Percentiles rank a stretch among this genome's conserved stretches.
Evolutionary conservation across 2,113 vertebrate species (phyloP).

Genomic region (Calidris pygmaea): DNA sequence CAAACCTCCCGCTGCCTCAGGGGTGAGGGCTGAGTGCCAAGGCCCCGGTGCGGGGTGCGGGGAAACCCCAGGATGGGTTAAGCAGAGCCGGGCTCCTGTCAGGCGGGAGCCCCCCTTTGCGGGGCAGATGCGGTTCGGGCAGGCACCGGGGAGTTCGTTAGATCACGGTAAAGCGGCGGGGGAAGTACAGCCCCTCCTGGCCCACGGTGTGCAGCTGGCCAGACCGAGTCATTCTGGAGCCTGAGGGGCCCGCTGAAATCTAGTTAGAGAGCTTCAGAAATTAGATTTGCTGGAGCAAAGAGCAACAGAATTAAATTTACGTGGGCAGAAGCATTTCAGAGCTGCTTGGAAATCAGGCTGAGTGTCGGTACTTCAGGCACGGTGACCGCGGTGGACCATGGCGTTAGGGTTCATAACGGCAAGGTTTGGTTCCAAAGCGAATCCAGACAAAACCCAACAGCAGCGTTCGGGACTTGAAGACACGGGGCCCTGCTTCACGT

Average conservation of each 20-base stretch:
- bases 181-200: neutral
- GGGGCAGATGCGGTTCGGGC: neutral
- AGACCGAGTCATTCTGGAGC: neutral
- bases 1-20: neutral
- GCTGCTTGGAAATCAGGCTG: neutral
- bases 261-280: neutral
- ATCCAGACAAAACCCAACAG: neutral
- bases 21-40: neutral
- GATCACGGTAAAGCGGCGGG: fast-evolving
- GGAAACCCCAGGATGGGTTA: neutral
- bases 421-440: neutral
- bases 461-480: fast-evolving
- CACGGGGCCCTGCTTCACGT: fast-evolving
- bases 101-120: neutral
- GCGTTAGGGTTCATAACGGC: neutral
- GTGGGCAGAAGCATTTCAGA: neutral
- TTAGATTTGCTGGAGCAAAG: conserved; percentile 6
- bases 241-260: neutral
- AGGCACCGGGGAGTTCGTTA: neutral
- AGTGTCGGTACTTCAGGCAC: neutral
- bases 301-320: neutral
- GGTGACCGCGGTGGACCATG: neutral
- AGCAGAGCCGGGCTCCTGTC: neutral
- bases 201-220: neutral
- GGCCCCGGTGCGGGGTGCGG: fast-evolving